These are phyloP conservation scores for Drosophila prostipennis DNA, from an alignment of 2,888 invertebrate genomes.

Conservation along the genomic window DNA sequence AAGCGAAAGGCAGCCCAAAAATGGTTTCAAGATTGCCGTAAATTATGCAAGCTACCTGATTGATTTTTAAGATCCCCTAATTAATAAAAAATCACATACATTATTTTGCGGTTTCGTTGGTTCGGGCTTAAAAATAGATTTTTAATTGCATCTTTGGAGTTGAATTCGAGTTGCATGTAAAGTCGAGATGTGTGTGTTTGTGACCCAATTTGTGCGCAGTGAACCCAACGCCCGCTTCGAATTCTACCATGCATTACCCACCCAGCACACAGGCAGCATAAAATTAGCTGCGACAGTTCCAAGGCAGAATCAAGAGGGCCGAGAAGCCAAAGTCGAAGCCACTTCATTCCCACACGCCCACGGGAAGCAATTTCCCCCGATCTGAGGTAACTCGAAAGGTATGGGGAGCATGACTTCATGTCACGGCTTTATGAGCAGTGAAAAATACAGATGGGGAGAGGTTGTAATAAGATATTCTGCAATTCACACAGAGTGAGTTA, in stretches of 20 bases:
- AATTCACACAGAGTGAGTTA: conserved; percentile 13
- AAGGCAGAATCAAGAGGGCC: conserved; percentile 37
- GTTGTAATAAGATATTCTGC: conserved; percentile 40
- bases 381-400: conserved; percentile 18
- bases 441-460: background rate
- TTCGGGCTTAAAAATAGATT: conserved; percentile 19
- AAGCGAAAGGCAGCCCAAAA: conserved; percentile 58
- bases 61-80: conserved; percentile 66
- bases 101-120: conserved; percentile 22
- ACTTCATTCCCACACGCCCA: conserved; percentile 65
- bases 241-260: background rate
- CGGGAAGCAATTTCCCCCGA: conserved; percentile 54
- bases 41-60: conserved; percentile 69
- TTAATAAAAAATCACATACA: conserved; percentile 62
- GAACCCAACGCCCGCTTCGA: conserved; percentile 56
- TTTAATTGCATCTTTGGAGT: conserved; percentile 23
- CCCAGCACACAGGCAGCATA: conserved; percentile 42
- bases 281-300: conserved; percentile 70
- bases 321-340: conserved; percentile 5
- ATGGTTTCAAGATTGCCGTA: conserved; percentile 28
- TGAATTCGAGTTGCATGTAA: conserved; percentile 27
- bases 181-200: conserved; percentile 35
- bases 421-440: conserved; percentile 47
- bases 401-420: conserved; percentile 45
- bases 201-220: conserved; percentile 72